Conservation (phyloP, 2,113 vertebrate genomes). For the Nycticorax nycticorax region DNA sequence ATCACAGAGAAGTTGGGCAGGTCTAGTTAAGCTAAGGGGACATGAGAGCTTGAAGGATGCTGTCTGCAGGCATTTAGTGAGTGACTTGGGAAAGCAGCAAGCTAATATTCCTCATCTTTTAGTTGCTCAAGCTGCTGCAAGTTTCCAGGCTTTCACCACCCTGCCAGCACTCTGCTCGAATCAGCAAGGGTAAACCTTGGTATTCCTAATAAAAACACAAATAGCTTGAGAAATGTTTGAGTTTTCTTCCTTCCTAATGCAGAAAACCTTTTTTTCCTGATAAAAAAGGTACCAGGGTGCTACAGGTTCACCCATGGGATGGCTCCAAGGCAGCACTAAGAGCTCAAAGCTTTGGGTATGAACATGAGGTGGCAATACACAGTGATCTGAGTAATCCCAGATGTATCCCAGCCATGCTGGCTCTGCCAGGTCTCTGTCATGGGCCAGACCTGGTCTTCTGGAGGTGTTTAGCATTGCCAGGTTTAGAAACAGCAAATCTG, state of each 20-base stretch:
- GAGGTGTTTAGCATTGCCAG: background rate
- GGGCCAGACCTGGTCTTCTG: background rate
- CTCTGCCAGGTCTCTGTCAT: background rate
- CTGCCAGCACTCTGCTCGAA: background rate
- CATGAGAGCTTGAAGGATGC: background rate
- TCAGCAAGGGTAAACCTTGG: background rate
- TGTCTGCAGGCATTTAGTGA: background rate
- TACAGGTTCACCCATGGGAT: background rate
- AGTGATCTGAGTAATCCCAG: background rate
- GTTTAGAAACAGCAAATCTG: background rate
- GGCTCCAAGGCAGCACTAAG: background rate
- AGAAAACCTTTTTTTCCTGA: background rate
- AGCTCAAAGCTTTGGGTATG: background rate
- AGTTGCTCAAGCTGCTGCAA: background rate
- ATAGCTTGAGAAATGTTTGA: background rate
- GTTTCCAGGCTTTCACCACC: background rate
- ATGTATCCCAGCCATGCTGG: fast-evolving
- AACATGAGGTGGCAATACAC: background rate
- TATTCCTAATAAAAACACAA: background rate
- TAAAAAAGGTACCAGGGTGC: background rate
- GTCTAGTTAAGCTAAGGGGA: background rate
- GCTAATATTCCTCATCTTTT: background rate
- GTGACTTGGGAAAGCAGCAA: background rate
- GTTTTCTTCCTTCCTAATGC: background rate
- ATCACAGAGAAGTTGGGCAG: background rate